phyloP scores from a whole-genome alignment of 1,140 invertebrate species.

The Melanaphis sacchari region DNA sequence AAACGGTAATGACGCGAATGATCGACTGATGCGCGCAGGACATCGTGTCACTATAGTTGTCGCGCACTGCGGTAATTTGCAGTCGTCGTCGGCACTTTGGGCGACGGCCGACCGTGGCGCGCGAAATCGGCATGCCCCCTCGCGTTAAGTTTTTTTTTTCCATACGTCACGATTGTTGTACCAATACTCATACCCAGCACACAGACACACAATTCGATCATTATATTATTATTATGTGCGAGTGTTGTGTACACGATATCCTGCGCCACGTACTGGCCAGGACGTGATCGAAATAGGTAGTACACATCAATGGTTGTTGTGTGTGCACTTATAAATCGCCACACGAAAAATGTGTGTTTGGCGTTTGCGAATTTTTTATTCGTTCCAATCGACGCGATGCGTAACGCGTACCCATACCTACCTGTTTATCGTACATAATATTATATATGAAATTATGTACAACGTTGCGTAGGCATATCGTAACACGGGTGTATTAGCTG shows the following conservation, averaged over 20 bases:
- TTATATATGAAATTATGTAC: not conserved
- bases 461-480: not conserved
- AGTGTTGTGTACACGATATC: not conserved
- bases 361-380: not conserved
- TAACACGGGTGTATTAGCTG: not conserved
- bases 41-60: not conserved
- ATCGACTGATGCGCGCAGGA: not conserved
- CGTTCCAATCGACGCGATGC: not conserved
- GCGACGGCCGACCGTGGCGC: not conserved
- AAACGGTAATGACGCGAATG: not conserved
- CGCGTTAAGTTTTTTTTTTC: not conserved
- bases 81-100: not conserved
- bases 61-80: not conserved
- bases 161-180: not conserved
- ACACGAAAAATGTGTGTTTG: conserved; percentile 10
- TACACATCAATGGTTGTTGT: not conserved
- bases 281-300: conserved; percentile 5
- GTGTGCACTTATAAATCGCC: not conserved
- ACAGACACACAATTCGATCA: not conserved
- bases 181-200: not conserved
- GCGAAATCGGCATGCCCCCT: conserved; percentile 2
- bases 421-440: not conserved
- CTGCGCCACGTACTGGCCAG: not conserved
- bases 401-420: not conserved
- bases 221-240: not conserved